A percentile compares a stretch with the other conserved stretches of the same genome.
Conservation (phyloP, 2,888 invertebrate genomes). For the Muscina levida region DNA sequence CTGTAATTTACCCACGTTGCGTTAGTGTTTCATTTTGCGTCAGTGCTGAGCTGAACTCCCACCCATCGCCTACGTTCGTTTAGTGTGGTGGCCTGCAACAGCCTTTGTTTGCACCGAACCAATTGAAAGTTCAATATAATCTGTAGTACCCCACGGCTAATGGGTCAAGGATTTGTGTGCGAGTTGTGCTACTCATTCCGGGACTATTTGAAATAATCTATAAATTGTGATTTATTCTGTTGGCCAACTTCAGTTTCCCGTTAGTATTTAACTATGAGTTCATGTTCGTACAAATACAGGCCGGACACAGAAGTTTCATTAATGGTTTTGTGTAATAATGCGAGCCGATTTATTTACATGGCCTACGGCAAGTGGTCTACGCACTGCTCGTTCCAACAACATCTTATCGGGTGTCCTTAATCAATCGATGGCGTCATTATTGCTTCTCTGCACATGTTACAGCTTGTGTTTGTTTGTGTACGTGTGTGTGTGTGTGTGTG, state of each 20-base stretch:
- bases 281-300: neutral
- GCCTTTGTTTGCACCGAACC: constrained; percentile 2
- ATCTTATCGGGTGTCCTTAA: constrained; percentile 43
- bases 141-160: constrained; percentile 55
- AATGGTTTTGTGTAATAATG: constrained; percentile 20
- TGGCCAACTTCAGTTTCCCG: constrained; percentile 30
- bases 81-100: neutral
- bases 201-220: constrained; percentile 28
- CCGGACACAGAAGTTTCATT: constrained; percentile 5
- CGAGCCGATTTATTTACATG: constrained; percentile 13
- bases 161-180: constrained; percentile 61
- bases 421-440: constrained; percentile 31
- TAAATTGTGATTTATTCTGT: constrained; percentile 33
- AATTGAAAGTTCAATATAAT: constrained; percentile 49
- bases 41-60: no score
- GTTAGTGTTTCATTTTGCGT: constrained; percentile 4
- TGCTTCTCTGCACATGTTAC: constrained; percentile 8
- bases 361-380: neutral
- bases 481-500: constrained; percentile 36
- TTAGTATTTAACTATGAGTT: neutral
- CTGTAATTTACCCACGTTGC: neutral
- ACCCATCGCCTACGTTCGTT: no score
- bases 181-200: no score
- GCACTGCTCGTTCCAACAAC: constrained; percentile 4
- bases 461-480: no score